Conservation (phyloP, 2,888 invertebrate species). For the Galerucella calmariensis region DNA sequence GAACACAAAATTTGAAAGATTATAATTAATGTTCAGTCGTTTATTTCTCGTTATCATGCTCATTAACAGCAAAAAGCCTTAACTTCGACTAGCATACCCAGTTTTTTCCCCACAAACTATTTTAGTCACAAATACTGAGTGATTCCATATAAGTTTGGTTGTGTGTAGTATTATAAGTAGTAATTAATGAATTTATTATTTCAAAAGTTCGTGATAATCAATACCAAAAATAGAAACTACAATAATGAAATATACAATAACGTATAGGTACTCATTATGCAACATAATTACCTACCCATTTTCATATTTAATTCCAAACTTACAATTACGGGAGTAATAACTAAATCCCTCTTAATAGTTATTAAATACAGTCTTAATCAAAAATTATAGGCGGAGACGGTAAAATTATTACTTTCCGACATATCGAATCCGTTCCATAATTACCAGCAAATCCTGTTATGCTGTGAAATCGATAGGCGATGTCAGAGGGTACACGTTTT, state of each 20-base stretch:
- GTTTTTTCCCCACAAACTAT: too few relatives aligned
- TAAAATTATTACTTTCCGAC: constrained; percentile 12
- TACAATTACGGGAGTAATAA: constrained; percentile 17
- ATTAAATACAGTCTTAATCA: constrained; percentile 20
- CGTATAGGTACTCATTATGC: background rate
- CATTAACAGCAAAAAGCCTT: too few relatives aligned
- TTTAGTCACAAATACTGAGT: too few relatives aligned
- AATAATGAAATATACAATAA: background rate
- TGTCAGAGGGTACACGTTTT: constrained; percentile 6
- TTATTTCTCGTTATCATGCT: too few relatives aligned
- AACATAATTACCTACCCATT: constrained; percentile 1
- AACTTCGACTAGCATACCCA: too few relatives aligned
- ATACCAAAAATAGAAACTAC: background rate
- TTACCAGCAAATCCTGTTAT: constrained; percentile 20
- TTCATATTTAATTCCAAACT: background rate
- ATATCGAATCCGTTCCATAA: constrained; percentile 15
- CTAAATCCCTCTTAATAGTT: constrained; percentile 15
- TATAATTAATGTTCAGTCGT: too few relatives aligned
- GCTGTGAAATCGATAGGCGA: constrained; percentile 12
- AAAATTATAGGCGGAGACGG: constrained; percentile 20
- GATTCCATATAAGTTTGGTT: too few relatives aligned
- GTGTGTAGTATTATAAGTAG: background rate
- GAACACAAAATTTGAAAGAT: too few relatives aligned
- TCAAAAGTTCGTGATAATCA: constrained; percentile 1
- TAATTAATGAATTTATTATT: background rate